Percentiles rank a stretch among this genome's conserved stretches.
phyloP scores from a whole-genome alignment of 2,888 invertebrate species.

The Eulithis prunata region DNA sequence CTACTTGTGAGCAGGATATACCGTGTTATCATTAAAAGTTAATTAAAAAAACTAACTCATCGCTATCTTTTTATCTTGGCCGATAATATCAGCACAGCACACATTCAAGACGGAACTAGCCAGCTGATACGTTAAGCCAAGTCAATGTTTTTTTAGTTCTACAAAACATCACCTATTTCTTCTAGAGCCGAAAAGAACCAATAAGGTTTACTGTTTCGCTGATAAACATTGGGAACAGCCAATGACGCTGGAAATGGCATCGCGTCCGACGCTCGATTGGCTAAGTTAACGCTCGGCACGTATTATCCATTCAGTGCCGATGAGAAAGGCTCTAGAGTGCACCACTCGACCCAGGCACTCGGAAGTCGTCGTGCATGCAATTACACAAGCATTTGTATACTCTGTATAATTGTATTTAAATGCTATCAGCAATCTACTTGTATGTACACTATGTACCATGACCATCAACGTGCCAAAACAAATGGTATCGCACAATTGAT shows the following conservation, averaged over 20 bases:
- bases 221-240: conserved; percentile 42
- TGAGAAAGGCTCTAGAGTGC: conserved; percentile 53
- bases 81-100: background rate
- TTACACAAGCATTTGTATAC: conserved; percentile 57
- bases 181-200: conserved; percentile 1
- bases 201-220: conserved; percentile 22
- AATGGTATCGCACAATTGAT: conserved; percentile 6
- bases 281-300: conserved; percentile 79
- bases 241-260: conserved; percentile 61
- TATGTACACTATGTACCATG: conserved; percentile 9
- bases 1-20: background rate
- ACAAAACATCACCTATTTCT: background rate
- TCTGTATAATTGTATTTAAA: conserved; percentile 31
- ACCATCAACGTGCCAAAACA: background rate
- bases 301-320: conserved; percentile 66
- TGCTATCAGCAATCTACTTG: conserved; percentile 8
- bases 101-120: background rate
- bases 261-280: conserved; percentile 61
- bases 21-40: background rate
- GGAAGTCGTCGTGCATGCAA: conserved; percentile 55
- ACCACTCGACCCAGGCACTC: conserved; percentile 51
- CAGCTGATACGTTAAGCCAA: background rate
- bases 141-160: background rate
- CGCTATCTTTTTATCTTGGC: background rate
- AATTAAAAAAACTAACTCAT: background rate